Evolutionary conservation across 2,797 vertebrate species (phyloP).

Genomic region (Epinephelus awoara): DNA sequence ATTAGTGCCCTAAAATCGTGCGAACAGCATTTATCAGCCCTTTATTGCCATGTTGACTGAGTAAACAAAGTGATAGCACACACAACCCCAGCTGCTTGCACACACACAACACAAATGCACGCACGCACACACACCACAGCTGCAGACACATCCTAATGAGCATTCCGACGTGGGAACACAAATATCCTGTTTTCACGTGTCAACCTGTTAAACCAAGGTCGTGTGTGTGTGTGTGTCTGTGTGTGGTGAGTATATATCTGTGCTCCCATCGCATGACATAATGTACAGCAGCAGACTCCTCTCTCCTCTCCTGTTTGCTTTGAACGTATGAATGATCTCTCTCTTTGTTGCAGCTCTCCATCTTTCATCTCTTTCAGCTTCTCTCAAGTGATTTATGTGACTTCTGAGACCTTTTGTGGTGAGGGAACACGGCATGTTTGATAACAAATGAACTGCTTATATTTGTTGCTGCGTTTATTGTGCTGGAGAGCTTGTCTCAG

Average conservation of each 20-base stretch:
- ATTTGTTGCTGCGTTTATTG: not conserved
- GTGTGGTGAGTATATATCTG: conserved; percentile 19
- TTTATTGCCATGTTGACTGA: conserved; percentile 60
- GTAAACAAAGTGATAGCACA: conserved; percentile 68
- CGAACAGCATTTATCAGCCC: conserved; percentile 52
- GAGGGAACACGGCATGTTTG: not conserved
- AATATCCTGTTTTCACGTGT: conserved; percentile 76
- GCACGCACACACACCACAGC: conserved; percentile 64
- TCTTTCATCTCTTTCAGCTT: not conserved
- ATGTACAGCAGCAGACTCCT: conserved; percentile 7
- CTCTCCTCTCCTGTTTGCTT: not conserved
- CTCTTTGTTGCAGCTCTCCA: not conserved
- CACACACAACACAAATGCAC: conserved; percentile 45
- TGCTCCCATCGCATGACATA: not conserved
- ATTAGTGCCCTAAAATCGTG: not conserved
- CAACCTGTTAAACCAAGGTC: conserved; percentile 44
- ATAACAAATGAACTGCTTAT: too few species aligned
- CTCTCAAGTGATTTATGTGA: not conserved
- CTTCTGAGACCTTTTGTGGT: not conserved
- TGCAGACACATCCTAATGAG: conserved; percentile 75
- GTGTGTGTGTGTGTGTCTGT: conserved; percentile 21
- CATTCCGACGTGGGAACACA: conserved; percentile 76
- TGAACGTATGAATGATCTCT: not conserved
- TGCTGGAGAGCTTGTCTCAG: not conserved
- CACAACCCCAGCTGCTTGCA: conserved; percentile 52